Percentiles rank a stretch among this genome's conserved stretches.
Conservation (phyloP, 2,888 invertebrate genomes). For the Diaphora mendica region DNA sequence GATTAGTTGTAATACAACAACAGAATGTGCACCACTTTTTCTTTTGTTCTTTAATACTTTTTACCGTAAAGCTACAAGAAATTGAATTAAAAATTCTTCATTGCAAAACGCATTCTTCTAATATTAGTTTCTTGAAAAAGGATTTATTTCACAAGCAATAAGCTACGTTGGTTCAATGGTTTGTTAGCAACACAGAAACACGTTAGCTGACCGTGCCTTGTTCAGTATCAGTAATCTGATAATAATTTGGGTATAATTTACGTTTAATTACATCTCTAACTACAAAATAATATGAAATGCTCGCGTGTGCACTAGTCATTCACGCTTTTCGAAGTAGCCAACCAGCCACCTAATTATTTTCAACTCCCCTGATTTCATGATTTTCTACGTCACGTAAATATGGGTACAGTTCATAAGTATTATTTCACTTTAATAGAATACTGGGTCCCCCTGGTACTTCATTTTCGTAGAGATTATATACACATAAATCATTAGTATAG, state of each 20-base stretch:
- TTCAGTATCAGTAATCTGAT: constrained; percentile 61
- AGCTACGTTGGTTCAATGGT: constrained; percentile 20
- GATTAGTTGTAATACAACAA: too few species aligned
- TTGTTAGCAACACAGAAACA: constrained; percentile 20
- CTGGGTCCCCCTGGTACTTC: constrained; percentile 1
- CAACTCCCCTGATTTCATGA: constrained; percentile 71
- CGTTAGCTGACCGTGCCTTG: constrained; percentile 17
- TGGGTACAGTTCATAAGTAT: constrained; percentile 37
- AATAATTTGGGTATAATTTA: constrained; percentile 70
- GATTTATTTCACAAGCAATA: constrained; percentile 7
- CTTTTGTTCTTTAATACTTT: not conserved
- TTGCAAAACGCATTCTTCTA: not conserved
- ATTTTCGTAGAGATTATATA: constrained; percentile 12
- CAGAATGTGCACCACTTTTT: not conserved
- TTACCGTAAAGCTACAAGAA: not conserved
- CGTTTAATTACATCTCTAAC: constrained; percentile 78
- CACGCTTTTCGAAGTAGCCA: constrained; percentile 63
- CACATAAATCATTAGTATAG: constrained; percentile 13
- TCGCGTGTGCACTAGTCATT: constrained; percentile 77
- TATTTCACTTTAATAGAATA: constrained; percentile 50
- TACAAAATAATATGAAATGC: constrained; percentile 79
- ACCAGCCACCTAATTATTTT: constrained; percentile 73
- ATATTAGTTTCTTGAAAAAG: not conserved
- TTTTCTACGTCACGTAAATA: constrained; percentile 60
- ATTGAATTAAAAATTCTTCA: not conserved